Evolutionary conservation across 1,140 invertebrate genomes (phyloP).

Genomic region (Ladona fulva): DNA sequence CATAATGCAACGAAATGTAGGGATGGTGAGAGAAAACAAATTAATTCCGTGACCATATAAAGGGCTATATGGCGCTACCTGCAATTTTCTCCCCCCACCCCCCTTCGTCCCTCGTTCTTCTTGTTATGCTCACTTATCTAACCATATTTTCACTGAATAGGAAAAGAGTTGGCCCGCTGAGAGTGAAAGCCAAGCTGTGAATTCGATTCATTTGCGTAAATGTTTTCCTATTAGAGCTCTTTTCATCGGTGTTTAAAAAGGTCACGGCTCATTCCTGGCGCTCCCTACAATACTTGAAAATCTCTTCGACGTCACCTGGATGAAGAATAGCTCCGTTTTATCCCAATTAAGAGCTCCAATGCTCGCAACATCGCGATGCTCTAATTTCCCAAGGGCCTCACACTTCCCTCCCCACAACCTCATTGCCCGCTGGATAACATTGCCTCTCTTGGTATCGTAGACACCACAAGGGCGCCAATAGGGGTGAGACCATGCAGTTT

Average conservation of each 20-base stretch:
- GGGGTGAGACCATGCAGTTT: too few relatives aligned
- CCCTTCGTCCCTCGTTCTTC: background rate
- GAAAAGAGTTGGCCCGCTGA: too few relatives aligned
- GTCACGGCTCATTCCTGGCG: background rate
- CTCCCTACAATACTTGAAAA: background rate
- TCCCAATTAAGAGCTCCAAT: background rate
- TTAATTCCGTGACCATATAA: background rate
- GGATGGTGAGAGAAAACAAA: background rate
- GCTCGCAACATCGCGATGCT: background rate
- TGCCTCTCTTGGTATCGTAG: too few relatives aligned
- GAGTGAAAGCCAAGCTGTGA: background rate
- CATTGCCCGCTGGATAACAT: background rate
- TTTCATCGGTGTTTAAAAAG: background rate
- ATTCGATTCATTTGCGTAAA: background rate
- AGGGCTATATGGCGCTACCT: background rate
- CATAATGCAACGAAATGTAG: background rate
- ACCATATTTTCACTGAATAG: too few relatives aligned
- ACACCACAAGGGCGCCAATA: too few relatives aligned
- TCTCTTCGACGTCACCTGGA: background rate
- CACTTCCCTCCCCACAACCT: background rate
- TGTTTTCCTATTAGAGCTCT: background rate
- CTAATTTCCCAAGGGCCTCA: background rate
- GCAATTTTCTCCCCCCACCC: background rate
- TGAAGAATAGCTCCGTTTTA: slow-evolving; percentile 5
- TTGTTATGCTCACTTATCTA: too few relatives aligned